These are phyloP conservation scores for Lasioglossum marginatum DNA, from an alignment of 2,888 invertebrate species.

Conservation along the genomic window DNA sequence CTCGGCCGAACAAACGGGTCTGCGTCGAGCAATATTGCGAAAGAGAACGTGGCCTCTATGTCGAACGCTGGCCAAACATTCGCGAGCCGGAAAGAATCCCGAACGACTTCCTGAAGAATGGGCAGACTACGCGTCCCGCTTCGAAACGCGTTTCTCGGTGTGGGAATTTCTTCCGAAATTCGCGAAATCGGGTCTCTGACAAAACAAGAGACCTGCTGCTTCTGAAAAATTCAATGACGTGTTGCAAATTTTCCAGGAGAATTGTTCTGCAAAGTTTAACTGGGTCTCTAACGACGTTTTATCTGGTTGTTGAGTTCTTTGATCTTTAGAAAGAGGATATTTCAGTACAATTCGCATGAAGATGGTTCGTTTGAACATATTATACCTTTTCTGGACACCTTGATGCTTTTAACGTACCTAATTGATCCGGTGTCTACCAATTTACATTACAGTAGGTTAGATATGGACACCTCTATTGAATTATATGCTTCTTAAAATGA, in stretches of 20 bases:
- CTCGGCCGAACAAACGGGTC: constrained; percentile 32
- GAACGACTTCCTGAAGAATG: constrained; percentile 14
- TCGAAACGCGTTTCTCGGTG: not conserved
- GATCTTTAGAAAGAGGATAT: not conserved
- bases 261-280: not conserved
- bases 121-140: not conserved
- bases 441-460: no score
- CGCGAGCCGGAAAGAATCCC: constrained; percentile 2
- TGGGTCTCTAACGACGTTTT: not conserved
- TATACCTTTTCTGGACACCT: no score
- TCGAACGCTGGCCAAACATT: constrained; percentile 10
- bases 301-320: not conserved
- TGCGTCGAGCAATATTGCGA: not conserved
- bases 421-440: no score
- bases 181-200: not conserved
- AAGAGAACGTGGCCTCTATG: no score
- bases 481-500: no score
- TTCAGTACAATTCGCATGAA: no score
- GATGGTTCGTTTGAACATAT: no score
- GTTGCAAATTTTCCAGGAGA: not conserved
- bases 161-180: not conserved
- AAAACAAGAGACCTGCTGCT: not conserved
- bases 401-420: no score
- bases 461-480: no score
- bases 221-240: not conserved